These are phyloP conservation scores for Lophotis ruficrista DNA, from an alignment of 2,113 vertebrate genomes.

Conservation along the genomic window DNA sequence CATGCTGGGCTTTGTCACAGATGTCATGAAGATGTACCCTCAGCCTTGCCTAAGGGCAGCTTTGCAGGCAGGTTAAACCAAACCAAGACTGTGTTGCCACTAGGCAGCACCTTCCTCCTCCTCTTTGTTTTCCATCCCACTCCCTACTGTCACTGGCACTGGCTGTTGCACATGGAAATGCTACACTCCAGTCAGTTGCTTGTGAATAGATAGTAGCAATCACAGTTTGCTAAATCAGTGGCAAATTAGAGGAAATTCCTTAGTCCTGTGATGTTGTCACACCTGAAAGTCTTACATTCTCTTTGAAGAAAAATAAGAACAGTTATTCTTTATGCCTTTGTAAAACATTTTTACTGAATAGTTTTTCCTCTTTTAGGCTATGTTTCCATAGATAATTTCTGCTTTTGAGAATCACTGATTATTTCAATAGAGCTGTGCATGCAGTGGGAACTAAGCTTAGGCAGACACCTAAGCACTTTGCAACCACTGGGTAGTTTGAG, in stretches of 20 bases:
- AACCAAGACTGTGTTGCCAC: background rate
- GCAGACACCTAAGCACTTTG: background rate
- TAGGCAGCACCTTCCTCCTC: background rate
- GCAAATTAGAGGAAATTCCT: background rate
- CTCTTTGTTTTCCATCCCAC: background rate
- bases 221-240: background rate
- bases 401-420: background rate
- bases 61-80: background rate
- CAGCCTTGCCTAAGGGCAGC: background rate
- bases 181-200: background rate
- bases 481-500: background rate
- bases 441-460: background rate
- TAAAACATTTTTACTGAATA: background rate
- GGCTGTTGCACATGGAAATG: accelerated
- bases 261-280: background rate
- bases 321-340: background rate
- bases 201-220: accelerated
- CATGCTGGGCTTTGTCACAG: background rate
- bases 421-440: background rate
- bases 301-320: background rate
- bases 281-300: background rate
- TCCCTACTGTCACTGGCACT: background rate
- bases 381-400: background rate
- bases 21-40: background rate
- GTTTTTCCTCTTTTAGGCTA: background rate